Base-by-base conservation (phyloP, 1,140 invertebrate species). In the Eciton burchellii region DNA sequence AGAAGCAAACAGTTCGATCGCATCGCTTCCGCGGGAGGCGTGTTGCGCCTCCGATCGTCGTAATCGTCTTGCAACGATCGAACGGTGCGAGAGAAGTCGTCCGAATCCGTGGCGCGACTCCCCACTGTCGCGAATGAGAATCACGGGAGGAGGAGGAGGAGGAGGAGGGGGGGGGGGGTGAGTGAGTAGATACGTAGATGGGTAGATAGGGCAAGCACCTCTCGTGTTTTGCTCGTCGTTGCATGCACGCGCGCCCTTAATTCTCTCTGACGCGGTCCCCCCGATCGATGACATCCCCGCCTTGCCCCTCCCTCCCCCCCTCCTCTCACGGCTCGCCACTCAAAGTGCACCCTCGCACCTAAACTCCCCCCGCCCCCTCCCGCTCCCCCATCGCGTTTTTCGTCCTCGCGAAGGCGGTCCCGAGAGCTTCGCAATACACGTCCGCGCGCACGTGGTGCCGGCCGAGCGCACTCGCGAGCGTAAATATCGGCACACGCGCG, bases 1-100 rank as follows among this genome's bases (percentile, higher is more conserved):
- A 76, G 73, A 76, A 65, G 45, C 14, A 76, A 76, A 76, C 73
- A 52, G 47, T 76, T 52, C 47, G 60, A 76, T 54, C 59, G 60
- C 62, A 49, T 65, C 73, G 45, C 60, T 76, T 65, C 45, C 59
- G 73, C 73, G 52, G n/a, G 14, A 65, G 9, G 29, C 41, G 68
- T 68, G 24, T 71, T 71, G 52, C 49, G 14, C 19, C 29, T n/a
- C n/a, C 45, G 45, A 52, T 62, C 59, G 65, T 65, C 60, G 24
- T 65, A 76, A 76, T 76, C n/a, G n/a, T n/a, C n/a, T n/a, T n/a
- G n/a, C n/a, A n/a, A n/a, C n/a, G n/a, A n/a, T n/a, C n/a, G n/a
- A n/a, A n/a, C n/a, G n/a, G n/a, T n/a, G n/a, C n/a, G n/a, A n/a
- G n/a, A n/a, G n/a, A n/a, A n/a, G n/a, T n/a, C n/a, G n/a, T n/a